phyloP scores from a whole-genome alignment of 1,140 invertebrate genomes.

The Xylocopa sonorina region DNA sequence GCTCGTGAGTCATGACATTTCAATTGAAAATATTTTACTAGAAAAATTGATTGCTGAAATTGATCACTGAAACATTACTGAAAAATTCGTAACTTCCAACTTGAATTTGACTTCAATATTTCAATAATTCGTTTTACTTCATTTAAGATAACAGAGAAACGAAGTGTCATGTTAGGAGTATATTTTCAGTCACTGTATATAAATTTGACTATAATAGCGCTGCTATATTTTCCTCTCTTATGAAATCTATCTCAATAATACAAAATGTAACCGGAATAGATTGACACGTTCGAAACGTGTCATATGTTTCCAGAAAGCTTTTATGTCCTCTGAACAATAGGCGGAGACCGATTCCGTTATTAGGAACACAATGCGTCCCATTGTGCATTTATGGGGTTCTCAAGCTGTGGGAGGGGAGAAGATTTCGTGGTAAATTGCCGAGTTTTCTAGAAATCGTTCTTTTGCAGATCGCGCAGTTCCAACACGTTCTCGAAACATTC shows the following conservation, averaged over 20 bases:
- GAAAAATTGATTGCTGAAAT: neutral
- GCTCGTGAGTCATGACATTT: slow-evolving; percentile 58
- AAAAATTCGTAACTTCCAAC: no score
- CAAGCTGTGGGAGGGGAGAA: slow-evolving; percentile 13
- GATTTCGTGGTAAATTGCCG: slow-evolving; percentile 43
- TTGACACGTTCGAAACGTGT: neutral
- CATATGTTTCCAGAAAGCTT: slow-evolving; percentile 32
- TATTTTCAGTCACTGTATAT: no score
- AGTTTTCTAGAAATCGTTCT: slow-evolving; percentile 33
- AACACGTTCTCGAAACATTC: neutral
- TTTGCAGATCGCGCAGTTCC: slow-evolving; percentile 6
- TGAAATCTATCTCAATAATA: slow-evolving; percentile 3
- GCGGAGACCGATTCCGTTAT: slow-evolving; percentile 45
- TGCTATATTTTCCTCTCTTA: neutral
- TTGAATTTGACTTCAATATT: no score
- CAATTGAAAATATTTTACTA: no score
- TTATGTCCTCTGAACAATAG: slow-evolving; percentile 39
- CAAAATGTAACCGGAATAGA: neutral
- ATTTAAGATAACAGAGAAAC: no score
- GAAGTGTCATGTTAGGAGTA: no score
- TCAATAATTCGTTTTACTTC: no score
- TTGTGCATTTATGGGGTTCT: slow-evolving; percentile 34
- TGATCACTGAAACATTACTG: no score
- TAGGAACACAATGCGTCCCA: slow-evolving; percentile 37
- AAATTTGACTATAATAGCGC: neutral